Conservation (phyloP, 2,113 vertebrate species). For the Pseudonaja textilis region DNA sequence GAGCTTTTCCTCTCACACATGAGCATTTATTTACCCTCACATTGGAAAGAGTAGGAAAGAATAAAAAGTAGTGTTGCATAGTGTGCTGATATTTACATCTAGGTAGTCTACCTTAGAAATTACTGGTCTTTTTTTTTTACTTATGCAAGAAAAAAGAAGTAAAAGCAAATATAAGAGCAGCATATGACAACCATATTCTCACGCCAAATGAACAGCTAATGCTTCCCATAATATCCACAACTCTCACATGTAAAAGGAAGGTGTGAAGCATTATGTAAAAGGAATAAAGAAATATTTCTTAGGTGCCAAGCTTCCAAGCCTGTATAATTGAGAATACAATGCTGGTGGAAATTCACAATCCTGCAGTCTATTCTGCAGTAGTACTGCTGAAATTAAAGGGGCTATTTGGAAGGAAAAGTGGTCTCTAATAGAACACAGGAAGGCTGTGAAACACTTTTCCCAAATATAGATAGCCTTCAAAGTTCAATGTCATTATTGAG, state of each 20-base stretch:
- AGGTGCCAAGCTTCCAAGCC: background rate
- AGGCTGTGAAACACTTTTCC: background rate
- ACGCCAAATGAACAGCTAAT: background rate
- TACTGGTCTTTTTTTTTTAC: background rate
- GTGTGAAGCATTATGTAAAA: background rate
- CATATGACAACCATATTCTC: background rate
- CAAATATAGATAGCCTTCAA: background rate
- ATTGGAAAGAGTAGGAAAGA: background rate
- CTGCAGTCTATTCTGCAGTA: background rate
- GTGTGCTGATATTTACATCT: background rate
- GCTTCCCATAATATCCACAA: background rate
- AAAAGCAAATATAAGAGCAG: background rate
- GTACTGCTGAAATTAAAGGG: background rate
- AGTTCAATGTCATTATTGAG: background rate
- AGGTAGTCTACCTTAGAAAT: background rate
- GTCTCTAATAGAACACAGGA: background rate
- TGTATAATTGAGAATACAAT: background rate
- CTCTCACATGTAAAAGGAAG: background rate
- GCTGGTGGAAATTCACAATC: background rate
- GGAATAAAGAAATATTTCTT: background rate
- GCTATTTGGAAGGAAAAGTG: background rate
- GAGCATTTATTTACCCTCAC: background rate
- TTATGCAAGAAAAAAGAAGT: background rate
- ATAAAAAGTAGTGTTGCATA: background rate
- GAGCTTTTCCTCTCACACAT: background rate